phyloP scores from a whole-genome alignment of 2,797 vertebrate species.

The Enteromius unitaeniatus region DNA sequence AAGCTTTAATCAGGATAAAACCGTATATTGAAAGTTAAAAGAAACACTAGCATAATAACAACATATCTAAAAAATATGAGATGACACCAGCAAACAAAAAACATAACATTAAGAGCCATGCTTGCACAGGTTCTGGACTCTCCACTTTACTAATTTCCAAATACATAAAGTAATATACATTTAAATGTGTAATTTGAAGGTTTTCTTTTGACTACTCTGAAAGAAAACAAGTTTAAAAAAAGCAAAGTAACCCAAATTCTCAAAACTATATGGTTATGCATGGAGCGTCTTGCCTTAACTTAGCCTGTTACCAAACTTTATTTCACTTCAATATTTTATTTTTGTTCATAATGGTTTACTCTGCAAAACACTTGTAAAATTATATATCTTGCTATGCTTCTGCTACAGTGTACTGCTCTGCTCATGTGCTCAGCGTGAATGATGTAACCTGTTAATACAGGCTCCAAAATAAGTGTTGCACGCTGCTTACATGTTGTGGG shows the following conservation, averaged over 20 bases:
- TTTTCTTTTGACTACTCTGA: too few relatives aligned
- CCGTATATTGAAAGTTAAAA: too few relatives aligned
- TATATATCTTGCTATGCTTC: background rate
- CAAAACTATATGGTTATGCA: background rate
- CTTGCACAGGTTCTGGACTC: too few relatives aligned
- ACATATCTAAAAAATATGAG: too few relatives aligned
- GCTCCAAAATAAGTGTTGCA: background rate
- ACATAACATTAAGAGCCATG: too few relatives aligned
- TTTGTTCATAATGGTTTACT: background rate
- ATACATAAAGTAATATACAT: background rate
- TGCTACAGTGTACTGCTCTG: background rate
- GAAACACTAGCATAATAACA: too few relatives aligned
- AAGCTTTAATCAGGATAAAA: too few relatives aligned
- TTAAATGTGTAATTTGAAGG: background rate
- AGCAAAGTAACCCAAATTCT: background rate
- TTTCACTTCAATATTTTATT: background rate
- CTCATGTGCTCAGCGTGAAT: background rate
- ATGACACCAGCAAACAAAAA: too few relatives aligned
- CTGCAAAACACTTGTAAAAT: background rate
- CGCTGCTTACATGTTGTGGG: background rate
- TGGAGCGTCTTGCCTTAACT: background rate
- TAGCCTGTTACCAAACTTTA: background rate
- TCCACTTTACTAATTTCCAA: too few relatives aligned
- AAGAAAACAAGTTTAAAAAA: too few relatives aligned
- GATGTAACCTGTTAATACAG: background rate